Percentiles rank a stretch among this genome's conserved stretches.
Conservation (phyloP, 2,113 vertebrate genomes). For the Azemiops feae region DNA sequence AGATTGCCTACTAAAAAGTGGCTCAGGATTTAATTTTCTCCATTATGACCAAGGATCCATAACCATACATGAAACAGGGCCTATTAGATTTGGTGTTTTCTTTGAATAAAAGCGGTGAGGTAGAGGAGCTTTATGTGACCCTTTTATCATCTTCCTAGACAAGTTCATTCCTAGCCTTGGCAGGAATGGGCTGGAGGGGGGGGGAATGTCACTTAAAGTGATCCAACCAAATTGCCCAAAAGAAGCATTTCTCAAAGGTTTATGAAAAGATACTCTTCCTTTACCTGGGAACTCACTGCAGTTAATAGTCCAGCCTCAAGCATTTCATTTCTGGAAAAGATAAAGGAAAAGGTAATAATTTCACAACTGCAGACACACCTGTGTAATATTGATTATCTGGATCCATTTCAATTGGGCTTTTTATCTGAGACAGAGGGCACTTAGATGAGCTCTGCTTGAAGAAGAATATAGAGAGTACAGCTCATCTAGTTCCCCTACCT, state of each 20-base stretch:
- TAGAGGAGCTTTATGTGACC: background rate
- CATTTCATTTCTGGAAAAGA: background rate
- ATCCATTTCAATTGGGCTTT: background rate
- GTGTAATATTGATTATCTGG: background rate
- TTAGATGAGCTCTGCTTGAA: background rate
- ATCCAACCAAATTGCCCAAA: background rate
- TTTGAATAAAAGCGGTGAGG: background rate
- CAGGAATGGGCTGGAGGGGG: background rate
- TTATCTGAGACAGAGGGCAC: background rate
- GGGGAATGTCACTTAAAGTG: background rate
- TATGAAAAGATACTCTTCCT: background rate
- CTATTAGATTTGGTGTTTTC: background rate
- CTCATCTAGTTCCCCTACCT: background rate
- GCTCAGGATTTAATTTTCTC: background rate
- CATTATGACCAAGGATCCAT: background rate
- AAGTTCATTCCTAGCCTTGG: background rate
- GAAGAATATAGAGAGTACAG: background rate
- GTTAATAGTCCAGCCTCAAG: background rate
- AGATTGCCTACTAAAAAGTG: background rate
- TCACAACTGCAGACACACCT: background rate
- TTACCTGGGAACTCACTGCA: background rate
- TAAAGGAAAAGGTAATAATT: background rate
- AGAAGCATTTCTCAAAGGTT: background rate
- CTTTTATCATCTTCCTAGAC: background rate
- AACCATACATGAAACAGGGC: background rate